phyloP scores from a whole-genome alignment of 2,888 invertebrate genomes.

The Eilema caniola region DNA sequence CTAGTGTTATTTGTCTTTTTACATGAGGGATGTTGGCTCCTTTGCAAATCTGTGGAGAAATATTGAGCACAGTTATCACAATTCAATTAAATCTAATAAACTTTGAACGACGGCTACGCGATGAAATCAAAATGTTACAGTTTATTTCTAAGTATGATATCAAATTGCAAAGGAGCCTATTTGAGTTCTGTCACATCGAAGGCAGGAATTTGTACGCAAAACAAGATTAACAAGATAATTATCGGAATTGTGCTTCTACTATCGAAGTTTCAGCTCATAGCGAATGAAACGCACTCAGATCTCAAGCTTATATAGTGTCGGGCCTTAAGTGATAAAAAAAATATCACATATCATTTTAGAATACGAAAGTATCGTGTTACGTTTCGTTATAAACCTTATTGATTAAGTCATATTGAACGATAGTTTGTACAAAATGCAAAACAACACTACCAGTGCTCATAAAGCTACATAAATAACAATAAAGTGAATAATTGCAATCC shows the following conservation, averaged over 20 bases:
- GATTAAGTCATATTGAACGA: conserved; percentile 69
- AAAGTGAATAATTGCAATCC: conserved; percentile 60
- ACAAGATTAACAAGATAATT: conserved; percentile 40
- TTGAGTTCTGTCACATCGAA: conserved; percentile 39
- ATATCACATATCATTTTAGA: conserved; percentile 82
- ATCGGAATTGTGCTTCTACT: conserved; percentile 30
- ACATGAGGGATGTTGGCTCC: conserved; percentile 71
- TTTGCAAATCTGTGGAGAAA: conserved; percentile 61
- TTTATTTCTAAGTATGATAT: conserved; percentile 9
- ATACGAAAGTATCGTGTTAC: conserved; percentile 78
- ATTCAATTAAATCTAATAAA: conserved; percentile 44
- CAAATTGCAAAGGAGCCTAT: conserved; percentile 62
- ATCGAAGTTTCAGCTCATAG: conserved; percentile 23
- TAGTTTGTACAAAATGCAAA: conserved; percentile 78
- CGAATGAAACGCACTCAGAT: conserved; percentile 52
- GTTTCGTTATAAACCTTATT: conserved; percentile 69
- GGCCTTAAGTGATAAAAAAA: conserved; percentile 71
- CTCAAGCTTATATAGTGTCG: conserved; percentile 48
- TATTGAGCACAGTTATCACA: conserved; percentile 52
- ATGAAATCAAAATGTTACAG: conserved; percentile 26
- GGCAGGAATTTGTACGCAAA: conserved; percentile 48
- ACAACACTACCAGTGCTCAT: conserved; percentile 74
- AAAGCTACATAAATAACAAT: conserved; percentile 79
- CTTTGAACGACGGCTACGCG: conserved; percentile 37
- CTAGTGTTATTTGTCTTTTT: conserved; percentile 80